Evolutionary conservation across 2,888 invertebrate genomes (phyloP), one percentile per base, ranked within the genome.

Genomic region (Leptopilina syphax): DNA sequence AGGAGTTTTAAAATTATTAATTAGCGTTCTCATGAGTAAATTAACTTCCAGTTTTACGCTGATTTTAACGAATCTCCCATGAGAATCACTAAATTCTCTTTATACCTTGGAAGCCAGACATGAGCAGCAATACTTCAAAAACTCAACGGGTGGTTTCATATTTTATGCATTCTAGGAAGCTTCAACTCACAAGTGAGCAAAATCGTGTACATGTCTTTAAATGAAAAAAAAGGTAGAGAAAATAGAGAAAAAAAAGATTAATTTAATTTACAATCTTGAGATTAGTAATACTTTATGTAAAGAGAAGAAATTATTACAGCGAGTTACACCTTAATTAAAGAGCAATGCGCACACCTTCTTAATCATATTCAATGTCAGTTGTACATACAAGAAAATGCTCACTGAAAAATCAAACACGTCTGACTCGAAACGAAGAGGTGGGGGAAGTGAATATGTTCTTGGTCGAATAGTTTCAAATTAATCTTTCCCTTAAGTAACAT

Each of bases 321-420:
- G 47, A 68, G 68, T 24, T 50, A 50, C 47, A 68, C 50, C 50
- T 68, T 68, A 68, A 68, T 68, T 68, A 68, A 47, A 24, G 50
- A 24, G 47, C 24, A 50, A 68, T 50, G 10, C 50, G 13, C 12
- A 24, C 12, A 50, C 50, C 67, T 27, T 68, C 47, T 50, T 68
- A 18, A 68, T 68, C 50, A 50, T 24, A 47, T 68, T 68, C 44
- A 68, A 63, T 63, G 18, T 68, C 24, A 50, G 50, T 10, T 50
- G 6, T 47, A 10, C 9, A 6, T 50, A 27, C 68, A 68, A 24
- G 63, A 18, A 63, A 24, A 63, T 8, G 2, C 6, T 3, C 18
- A 41, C 47, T 66, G 34, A 50, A 50, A 68, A 47, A 24, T 50
- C 12, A 27, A 68, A 50, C 24, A 68, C 18, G 18, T 68, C 65